Evolutionary conservation across 2,888 invertebrate genomes (phyloP).

Genomic region (Amblyjoppa fuscipennis): DNA sequence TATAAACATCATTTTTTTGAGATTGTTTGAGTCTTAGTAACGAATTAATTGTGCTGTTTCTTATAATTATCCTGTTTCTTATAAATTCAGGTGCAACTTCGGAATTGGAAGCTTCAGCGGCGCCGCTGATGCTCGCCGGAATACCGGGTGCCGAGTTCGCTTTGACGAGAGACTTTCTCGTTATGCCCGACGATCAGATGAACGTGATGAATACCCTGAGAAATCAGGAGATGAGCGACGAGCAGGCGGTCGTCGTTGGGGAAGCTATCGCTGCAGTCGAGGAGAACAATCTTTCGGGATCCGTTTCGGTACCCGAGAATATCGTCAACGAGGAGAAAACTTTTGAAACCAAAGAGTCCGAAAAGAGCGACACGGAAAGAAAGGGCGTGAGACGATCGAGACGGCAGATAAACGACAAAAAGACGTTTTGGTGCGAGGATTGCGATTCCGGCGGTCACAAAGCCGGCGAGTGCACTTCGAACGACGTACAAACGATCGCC

Average conservation of each 20-base stretch:
- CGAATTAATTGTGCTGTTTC: not conserved
- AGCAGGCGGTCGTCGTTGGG: conserved; percentile 60
- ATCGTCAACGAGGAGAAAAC: not conserved
- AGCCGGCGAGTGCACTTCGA: conserved; percentile 80
- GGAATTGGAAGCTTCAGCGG: conserved; percentile 79
- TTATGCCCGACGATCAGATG: conserved; percentile 83
- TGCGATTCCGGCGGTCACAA: conserved; percentile 82
- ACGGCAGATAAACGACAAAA: conserved; percentile 79
- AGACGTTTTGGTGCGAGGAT: conserved; percentile 83
- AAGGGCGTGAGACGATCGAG: conserved; percentile 77
- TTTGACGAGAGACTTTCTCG: conserved; percentile 82
- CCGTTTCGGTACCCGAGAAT: conserved; percentile 56
- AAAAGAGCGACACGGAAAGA: conserved; percentile 70
- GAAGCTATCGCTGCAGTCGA: conserved; percentile 59
- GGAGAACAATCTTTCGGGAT: conserved; percentile 43
- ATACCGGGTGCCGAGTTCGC: conserved; percentile 81
- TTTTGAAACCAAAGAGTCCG: conserved; percentile 37
- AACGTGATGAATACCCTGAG: conserved; percentile 81
- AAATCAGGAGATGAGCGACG: conserved; percentile 75
- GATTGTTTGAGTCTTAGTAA: not conserved
- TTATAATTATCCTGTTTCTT: not conserved
- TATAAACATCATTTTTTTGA: not conserved
- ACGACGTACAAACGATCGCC: conserved; percentile 86
- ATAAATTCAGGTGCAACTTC: conserved; percentile 75
- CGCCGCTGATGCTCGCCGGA: conserved; percentile 81